Base-by-base conservation (phyloP, 1,140 invertebrate genomes). In the Pomacea maculata region DNA sequence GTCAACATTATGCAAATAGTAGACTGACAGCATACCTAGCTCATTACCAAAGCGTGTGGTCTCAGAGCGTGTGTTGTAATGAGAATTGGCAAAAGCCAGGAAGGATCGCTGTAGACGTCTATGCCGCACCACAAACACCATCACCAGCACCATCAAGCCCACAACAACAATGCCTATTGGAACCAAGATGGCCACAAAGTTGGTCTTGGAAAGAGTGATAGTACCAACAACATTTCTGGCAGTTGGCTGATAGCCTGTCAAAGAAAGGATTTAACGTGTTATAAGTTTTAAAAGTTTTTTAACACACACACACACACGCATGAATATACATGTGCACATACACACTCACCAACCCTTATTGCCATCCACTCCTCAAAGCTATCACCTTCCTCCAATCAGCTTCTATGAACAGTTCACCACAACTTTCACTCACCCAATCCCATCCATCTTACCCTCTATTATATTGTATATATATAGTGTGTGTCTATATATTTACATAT, bases 41-140 rank as follows among this genome's bases (percentile, higher is more conserved):
- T 88, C 87, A 88, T 95, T 94, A 76, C 94, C 94, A 88, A 98
- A 96, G 74, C 95, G 96, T 17, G 96, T 95, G 84, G 96, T 95
- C 73, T 95, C 96, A 65, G 95, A 95, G 85, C 96, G 93, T 34
- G 95, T 95, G 92, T 96, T 95, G 88, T 97, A 97, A 89, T 97
- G 95, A 87, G 95, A 95, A 88, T 95, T 96, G 19, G 95, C 95
- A 91, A 97, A 96, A 64, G 95, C 93, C 9, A 95, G 93, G 91
- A 97, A 97, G 83, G 94, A 95, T 80, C 94, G 94, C 85, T 95
- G 94, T 45, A 97, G 91, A 78, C 95, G 93, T 80, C 94, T 93
- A 90, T 96, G 95, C 80, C 95, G 92, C 54, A 96, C 87, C 61
- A 94, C 92, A 83, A 95, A 94, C 84, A 95, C 94, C 54, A 92